Evolutionary conservation across 2,888 invertebrate species (phyloP).

Genomic region (Ommatoiulus sabulosus): DNA sequence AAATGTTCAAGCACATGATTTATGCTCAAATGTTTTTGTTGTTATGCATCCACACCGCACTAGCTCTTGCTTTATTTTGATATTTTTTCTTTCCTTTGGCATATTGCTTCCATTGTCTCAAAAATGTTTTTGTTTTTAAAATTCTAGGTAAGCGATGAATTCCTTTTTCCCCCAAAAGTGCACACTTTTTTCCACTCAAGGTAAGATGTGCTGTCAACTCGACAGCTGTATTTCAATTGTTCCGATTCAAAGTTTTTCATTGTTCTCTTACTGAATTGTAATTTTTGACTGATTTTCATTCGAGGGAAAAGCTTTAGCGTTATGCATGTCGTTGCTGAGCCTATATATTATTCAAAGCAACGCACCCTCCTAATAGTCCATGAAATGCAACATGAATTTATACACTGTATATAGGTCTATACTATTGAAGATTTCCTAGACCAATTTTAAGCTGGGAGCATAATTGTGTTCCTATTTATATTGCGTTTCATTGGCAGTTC

Average conservation of each 20-base stretch:
- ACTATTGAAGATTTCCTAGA: not conserved
- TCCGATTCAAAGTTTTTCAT: not conserved
- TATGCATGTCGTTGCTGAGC: not conserved
- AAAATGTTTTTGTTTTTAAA: not conserved
- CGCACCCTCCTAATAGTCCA: not conserved
- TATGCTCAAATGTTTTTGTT: not conserved
- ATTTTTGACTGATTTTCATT: not conserved
- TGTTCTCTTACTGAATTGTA: not conserved
- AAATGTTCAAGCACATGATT: not conserved
- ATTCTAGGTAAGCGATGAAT: constrained; percentile 34
- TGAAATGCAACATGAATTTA: not conserved
- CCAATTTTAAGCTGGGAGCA: not conserved
- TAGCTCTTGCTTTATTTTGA: not conserved
- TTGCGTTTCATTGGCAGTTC: constrained; percentile 14
- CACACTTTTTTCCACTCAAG: not conserved
- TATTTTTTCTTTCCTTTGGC: not conserved
- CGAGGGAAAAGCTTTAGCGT: not conserved
- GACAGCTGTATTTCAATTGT: not conserved
- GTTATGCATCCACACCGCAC: not conserved
- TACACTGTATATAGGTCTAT: not conserved
- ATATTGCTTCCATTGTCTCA: not conserved
- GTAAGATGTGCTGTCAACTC: not conserved
- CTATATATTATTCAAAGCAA: not conserved
- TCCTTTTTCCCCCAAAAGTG: not conserved
- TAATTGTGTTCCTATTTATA: not conserved